Evolutionary conservation across 1,140 invertebrate species (phyloP).

Genomic region (Brachionus angularis): DNA sequence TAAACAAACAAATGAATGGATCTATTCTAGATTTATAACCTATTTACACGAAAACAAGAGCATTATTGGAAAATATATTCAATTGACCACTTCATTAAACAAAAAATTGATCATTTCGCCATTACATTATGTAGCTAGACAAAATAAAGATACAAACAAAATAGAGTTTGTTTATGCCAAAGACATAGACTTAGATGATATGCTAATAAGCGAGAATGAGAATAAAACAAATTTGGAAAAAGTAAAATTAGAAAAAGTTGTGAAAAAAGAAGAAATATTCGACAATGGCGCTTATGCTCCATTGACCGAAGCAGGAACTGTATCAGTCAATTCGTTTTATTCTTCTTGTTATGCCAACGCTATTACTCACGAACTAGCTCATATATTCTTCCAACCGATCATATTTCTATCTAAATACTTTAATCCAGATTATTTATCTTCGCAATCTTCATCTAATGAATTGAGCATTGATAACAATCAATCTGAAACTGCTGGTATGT

Average conservation of each 20-base stretch:
- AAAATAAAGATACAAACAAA: constrained; percentile 11
- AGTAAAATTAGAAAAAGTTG: constrained; percentile 66
- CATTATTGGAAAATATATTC: constrained; percentile 18
- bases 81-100: constrained; percentile 2
- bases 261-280: constrained; percentile 62
- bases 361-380: constrained; percentile 7
- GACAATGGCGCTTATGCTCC: constrained; percentile 79
- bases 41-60: constrained; percentile 25
- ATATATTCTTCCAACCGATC: constrained; percentile 23
- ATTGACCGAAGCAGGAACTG: constrained; percentile 75
- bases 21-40: constrained; percentile 17
- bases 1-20: constrained; percentile 14
- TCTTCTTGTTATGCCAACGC: constrained; percentile 82
- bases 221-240: constrained; percentile 3
- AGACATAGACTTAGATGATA: constrained; percentile 54
- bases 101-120: constrained; percentile 30
- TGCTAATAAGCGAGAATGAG: constrained; percentile 47
- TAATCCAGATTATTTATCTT: background rate
- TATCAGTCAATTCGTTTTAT: constrained; percentile 81
- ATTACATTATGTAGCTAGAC: constrained; percentile 10
- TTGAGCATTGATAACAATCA: background rate
- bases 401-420: constrained; percentile 16
- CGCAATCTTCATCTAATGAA: background rate
- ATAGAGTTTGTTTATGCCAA: constrained; percentile 44
- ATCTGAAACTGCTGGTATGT: background rate